phyloP scores from a whole-genome alignment of 1,140 invertebrate species.

The Zophobas atratus region DNA sequence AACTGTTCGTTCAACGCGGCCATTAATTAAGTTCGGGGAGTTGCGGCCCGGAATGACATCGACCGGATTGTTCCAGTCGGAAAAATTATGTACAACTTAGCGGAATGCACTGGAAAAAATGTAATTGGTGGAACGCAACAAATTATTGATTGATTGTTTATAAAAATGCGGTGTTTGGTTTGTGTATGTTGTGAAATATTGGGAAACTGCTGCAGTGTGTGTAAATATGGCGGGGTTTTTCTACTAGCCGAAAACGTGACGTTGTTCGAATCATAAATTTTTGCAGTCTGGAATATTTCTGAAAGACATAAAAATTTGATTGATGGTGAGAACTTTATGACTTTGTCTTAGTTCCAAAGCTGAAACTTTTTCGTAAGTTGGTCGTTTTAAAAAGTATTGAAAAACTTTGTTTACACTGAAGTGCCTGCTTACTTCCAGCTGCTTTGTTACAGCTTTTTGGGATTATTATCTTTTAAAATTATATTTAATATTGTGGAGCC shows the following conservation, averaged over 20 bases:
- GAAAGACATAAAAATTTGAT: conserved; percentile 6
- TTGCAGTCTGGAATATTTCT: conserved; percentile 3
- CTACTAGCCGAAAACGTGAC: conserved; percentile 6
- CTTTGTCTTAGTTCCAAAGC: background rate
- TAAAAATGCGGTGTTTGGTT: background rate
- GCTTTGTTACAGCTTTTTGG: too few relatives aligned
- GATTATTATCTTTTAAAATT: too few relatives aligned
- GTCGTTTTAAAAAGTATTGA: too few relatives aligned
- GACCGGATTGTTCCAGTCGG: conserved; percentile 10
- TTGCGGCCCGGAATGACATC: background rate
- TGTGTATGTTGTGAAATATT: background rate
- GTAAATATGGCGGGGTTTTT: background rate
- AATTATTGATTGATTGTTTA: background rate
- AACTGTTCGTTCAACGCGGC: conserved; percentile 18
- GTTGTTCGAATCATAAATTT: conserved; percentile 3
- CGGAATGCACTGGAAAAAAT: background rate
- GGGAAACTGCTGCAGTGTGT: background rate
- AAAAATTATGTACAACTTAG: background rate
- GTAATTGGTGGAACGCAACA: background rate
- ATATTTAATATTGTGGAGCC: too few relatives aligned
- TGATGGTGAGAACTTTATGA: conserved; percentile 24
- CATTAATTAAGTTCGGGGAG: conserved; percentile 25
- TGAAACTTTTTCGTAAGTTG: too few relatives aligned
- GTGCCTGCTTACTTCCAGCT: too few relatives aligned
- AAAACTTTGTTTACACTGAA: too few relatives aligned